Conservation (phyloP, 2,888 invertebrate species). For the Platycnemis pennipes region DNA sequence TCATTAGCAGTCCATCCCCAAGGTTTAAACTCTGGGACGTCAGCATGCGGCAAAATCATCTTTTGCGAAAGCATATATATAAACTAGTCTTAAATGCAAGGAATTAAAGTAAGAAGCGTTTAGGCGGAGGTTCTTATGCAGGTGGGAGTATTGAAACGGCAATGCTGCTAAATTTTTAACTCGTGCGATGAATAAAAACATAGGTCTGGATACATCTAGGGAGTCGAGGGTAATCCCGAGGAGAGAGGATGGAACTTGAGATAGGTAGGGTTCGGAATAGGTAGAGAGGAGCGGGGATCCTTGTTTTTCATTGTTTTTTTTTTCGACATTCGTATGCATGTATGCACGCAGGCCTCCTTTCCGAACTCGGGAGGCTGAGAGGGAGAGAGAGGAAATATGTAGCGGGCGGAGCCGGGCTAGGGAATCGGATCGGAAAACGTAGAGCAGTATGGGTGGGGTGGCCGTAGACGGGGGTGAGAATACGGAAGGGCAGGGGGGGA, state of each 20-base stretch:
- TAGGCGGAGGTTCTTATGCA: too few relatives aligned
- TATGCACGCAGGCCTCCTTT: not conserved
- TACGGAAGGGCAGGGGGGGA: not conserved
- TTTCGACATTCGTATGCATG: not conserved
- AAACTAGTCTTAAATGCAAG: too few relatives aligned
- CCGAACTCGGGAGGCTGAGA: not conserved
- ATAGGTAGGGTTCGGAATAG: not conserved
- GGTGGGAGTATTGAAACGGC: not conserved
- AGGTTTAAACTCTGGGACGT: too few relatives aligned
- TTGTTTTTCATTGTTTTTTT: too few relatives aligned
- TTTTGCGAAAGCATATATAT: too few relatives aligned
- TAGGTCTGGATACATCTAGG: not conserved
- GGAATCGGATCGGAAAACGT: not conserved
- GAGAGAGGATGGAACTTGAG: not conserved
- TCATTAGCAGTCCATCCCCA: too few relatives aligned
- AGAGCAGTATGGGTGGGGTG: not conserved
- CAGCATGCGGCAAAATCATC: too few relatives aligned
- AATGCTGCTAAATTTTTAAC: not conserved
- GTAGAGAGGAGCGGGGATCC: not conserved
- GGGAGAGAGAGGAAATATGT: not conserved
- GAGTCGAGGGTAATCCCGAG: not conserved
- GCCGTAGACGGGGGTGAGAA: not conserved
- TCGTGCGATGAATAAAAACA: too few relatives aligned
- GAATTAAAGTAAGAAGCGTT: too few relatives aligned
- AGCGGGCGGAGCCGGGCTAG: not conserved